These are phyloP conservation scores for Acromyrmex heyeri DNA, from an alignment of 1,140 invertebrate species.

Conservation along the genomic window DNA sequence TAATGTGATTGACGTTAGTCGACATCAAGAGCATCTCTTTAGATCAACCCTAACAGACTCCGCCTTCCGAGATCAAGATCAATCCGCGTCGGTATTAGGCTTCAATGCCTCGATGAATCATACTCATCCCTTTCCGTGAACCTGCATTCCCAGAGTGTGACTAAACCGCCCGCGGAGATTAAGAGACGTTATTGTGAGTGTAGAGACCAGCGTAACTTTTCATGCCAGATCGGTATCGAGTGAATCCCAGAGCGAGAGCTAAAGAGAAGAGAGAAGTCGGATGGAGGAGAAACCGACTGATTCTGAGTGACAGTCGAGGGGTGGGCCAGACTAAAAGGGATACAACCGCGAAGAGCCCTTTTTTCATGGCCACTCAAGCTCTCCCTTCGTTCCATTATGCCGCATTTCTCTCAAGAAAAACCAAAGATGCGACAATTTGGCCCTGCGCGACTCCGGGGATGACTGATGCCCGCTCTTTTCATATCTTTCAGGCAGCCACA, in stretches of 20 bases:
- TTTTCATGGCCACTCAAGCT: constrained; percentile 58
- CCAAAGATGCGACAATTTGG: constrained; percentile 71
- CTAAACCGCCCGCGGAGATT: constrained; percentile 47
- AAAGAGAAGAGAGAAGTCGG: not conserved
- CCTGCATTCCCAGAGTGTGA: constrained; percentile 40
- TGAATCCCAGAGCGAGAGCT: constrained; percentile 3
- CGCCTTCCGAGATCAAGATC: constrained; percentile 19
- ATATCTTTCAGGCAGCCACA: constrained; percentile 44
- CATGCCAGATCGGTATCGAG: constrained; percentile 65
- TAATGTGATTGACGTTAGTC: constrained; percentile 46
- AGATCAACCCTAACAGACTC: constrained; percentile 39
- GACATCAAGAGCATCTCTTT: constrained; percentile 42
- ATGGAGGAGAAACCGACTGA: constrained; percentile 11
- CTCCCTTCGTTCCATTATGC: constrained; percentile 66
- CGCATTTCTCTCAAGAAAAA: constrained; percentile 49
- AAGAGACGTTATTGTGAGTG: constrained; percentile 49
- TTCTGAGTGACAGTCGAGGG: constrained; percentile 50
- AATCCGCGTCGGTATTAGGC: constrained; percentile 34
- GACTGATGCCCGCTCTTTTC: constrained; percentile 60
- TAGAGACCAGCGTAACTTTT: constrained; percentile 50
- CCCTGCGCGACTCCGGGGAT: constrained; percentile 25
- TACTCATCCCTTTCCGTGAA: constrained; percentile 40
- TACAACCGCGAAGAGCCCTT: constrained; percentile 60
- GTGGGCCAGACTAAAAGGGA: constrained; percentile 26
- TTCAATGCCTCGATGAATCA: constrained; percentile 32